Evolutionary conservation across 2,113 vertebrate species (phyloP).

Genomic region (Mormyrus lacerda): DNA sequence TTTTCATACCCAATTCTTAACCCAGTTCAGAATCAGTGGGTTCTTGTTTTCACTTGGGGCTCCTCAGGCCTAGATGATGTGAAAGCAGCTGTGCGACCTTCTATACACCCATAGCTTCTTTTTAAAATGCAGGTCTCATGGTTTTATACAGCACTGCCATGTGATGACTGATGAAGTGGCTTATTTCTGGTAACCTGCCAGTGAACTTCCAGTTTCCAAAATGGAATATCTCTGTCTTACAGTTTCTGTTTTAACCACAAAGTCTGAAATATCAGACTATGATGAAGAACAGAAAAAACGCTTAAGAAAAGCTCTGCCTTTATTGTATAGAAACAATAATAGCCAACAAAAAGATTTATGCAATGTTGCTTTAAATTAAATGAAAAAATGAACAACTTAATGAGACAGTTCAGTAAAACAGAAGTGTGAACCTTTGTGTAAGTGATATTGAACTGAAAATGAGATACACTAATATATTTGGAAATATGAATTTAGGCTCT

Average conservation of each 20-base stretch:
- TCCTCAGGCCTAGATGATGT: neutral
- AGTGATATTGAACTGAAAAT: neutral
- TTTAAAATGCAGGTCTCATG: neutral
- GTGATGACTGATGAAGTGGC: neutral
- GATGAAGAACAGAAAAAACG: neutral
- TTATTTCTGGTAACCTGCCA: neutral
- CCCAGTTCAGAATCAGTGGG: neutral
- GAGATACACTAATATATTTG: slow-evolving; percentile 5
- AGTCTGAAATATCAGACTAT: neutral
- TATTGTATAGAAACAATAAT: neutral
- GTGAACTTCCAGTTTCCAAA: neutral
- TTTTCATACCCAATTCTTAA: neutral
- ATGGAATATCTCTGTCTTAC: neutral
- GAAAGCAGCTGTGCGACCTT: neutral
- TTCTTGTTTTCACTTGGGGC: neutral
- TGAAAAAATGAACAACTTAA: neutral
- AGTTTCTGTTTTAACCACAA: neutral
- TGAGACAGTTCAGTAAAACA: neutral
- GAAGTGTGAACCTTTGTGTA: neutral
- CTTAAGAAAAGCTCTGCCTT: neutral
- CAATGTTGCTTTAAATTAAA: slow-evolving; percentile 2
- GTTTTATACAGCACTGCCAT: neutral
- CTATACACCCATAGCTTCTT: neutral
- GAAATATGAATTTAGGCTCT: slow-evolving; percentile 7
- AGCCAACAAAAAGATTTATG: neutral